Percentiles rank a stretch among this genome's conserved stretches.
phyloP scores from a whole-genome alignment of 64 coral and sea anemone species.

The Pocillopora verrucosa region DNA sequence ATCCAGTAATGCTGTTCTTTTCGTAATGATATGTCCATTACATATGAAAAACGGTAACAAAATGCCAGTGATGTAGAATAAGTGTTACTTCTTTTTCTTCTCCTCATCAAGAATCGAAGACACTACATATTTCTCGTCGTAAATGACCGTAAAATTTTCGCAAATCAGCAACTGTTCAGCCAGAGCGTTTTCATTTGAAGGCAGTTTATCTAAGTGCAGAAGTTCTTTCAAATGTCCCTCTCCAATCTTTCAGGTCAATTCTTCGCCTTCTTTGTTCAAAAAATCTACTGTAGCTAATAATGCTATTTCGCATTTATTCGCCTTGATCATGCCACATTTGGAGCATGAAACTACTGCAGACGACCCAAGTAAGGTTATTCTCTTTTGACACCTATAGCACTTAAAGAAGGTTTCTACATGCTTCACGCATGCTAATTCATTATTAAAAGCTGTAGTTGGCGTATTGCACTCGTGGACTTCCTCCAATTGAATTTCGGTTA shows the following conservation, averaged over 20 bases:
- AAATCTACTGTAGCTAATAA: not conserved
- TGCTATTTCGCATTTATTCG: not conserved
- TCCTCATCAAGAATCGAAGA: too few relatives aligned
- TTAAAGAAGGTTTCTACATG: slow-evolving; percentile 6
- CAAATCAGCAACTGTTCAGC: not conserved
- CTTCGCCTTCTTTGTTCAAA: not conserved
- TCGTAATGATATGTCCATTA: too few relatives aligned
- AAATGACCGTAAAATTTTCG: not conserved
- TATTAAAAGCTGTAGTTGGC: not conserved
- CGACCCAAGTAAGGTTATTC: not conserved
- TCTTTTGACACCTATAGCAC: slow-evolving; percentile 5
- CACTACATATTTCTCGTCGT: too few relatives aligned
- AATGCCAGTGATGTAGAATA: too few relatives aligned
- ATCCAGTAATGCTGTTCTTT: too few relatives aligned
- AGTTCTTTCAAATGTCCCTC: too few relatives aligned
- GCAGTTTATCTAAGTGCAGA: not conserved
- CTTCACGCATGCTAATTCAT: not conserved
- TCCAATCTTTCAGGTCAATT: not conserved
- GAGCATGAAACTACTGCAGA: not conserved
- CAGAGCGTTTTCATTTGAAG: not conserved
- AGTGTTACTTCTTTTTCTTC: too few relatives aligned
- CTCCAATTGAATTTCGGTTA: not conserved
- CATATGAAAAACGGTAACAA: too few relatives aligned
- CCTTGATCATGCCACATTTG: slow-evolving; percentile 17
- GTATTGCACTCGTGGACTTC: too few relatives aligned